Base-by-base conservation (phyloP, 53 echinoderm and acorn worm genomes). In the Hippasteria phrygiana region DNA sequence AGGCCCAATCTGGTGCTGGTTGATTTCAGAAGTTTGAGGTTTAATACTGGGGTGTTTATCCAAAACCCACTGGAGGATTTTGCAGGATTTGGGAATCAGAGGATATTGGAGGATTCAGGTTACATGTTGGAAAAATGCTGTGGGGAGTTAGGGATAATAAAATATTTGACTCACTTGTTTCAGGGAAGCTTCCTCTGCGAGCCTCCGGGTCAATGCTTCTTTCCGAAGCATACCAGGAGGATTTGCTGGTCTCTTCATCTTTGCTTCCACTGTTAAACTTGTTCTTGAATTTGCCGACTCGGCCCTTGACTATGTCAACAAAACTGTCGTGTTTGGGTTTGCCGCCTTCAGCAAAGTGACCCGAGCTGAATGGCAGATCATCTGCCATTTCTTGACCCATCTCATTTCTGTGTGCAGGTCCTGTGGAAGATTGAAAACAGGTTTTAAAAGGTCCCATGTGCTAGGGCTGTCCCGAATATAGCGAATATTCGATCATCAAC, bases 301-400 rank as follows among this genome's bases (percentile, higher is more conserved):
- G 50, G 11, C 70, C n/a, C 37, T 71, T 85, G 13, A 85, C n/a
- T n/a, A 55, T 51, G 35, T 17, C 36, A 32, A 70, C n/a, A 10
- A 85, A 50, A n/a, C 71, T 71, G 55, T 73, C 73, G 26, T 12
- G 16, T 79, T 79, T 79, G 38, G 50, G 8, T 64, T 85, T 85
- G 53, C 71, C 3, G 11, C n/a, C 48, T 1, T 85, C 85, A 35
- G 22, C 26, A 2, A 33, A 78, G 38, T 71, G 53, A 4, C 39
- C 53, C 32, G 66, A 45, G 31, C 1, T 0, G 29, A 29, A 27
- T 18, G 17, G 28, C 14, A 45, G 0, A 16, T 82, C 82, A 0
- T 82, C 64, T 11, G 0, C 14, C 7, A 18, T 43, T 0, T 80
- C 80, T 12, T 22, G 24, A 34, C 55, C 26, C 17, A 9, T 36